These are phyloP conservation scores for Oikopleura vanhoeffeni DNA, from an alignment of 23 tunicate genomes.

Conservation along the genomic window DNA sequence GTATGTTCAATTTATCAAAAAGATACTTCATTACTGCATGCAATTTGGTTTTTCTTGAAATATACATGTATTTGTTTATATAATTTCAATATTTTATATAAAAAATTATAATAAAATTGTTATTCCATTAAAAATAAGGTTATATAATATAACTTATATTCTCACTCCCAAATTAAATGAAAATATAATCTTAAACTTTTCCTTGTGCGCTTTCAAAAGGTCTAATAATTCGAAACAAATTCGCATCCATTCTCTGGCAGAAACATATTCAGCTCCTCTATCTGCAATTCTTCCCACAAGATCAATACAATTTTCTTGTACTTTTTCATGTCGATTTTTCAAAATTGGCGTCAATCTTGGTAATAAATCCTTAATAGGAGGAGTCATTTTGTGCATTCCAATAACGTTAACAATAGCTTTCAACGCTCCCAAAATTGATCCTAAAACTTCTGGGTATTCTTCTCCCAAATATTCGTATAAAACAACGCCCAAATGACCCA, in stretches of 20 bases:
- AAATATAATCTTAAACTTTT: too few species aligned
- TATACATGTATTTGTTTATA: too few species aligned
- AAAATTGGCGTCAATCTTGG: slow-evolving; percentile 94
- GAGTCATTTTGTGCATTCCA: slow-evolving; percentile 99
- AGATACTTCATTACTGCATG: too few species aligned
- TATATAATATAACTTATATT: too few species aligned
- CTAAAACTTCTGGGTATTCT: slow-evolving; percentile 96
- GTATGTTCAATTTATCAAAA: too few species aligned
- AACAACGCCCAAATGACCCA: slow-evolving; percentile 96
- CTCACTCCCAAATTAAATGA: too few species aligned
- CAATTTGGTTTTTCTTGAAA: too few species aligned
- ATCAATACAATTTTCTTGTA: slow-evolving; percentile 98
- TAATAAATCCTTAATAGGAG: slow-evolving; percentile 89
- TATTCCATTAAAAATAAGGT: too few species aligned
- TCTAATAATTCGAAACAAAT: slow-evolving; percentile 93
- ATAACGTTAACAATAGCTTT: slow-evolving; percentile 95
- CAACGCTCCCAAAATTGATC: slow-evolving; percentile 93
- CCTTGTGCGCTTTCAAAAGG: slow-evolving; percentile 41
- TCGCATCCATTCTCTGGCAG: slow-evolving; percentile 99
- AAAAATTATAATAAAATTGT: too few species aligned
- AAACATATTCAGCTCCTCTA: slow-evolving; percentile 92
- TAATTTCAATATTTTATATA: too few species aligned
- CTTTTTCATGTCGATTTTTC: slow-evolving; percentile 97
- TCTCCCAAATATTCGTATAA: slow-evolving; percentile 96
- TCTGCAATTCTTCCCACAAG: slow-evolving; percentile 95